Evolutionary conservation across 1,140 invertebrate species (phyloP).

Genomic region (Drosophila sechellia): DNA sequence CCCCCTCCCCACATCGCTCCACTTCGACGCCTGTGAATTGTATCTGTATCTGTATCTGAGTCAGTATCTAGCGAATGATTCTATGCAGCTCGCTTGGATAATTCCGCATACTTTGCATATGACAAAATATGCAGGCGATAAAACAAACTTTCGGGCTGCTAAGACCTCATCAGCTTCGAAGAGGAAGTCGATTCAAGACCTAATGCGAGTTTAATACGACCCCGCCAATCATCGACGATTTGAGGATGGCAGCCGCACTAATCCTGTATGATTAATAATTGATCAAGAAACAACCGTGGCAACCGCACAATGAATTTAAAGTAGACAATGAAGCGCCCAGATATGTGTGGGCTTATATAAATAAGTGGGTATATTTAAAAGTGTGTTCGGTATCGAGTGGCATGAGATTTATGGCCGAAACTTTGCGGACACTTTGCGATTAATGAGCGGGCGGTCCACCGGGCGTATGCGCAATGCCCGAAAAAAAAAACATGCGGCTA

Average conservation of each 20-base stretch:
- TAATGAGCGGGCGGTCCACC: slow-evolving; percentile 48
- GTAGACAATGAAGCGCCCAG: slow-evolving; percentile 6
- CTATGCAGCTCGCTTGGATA: slow-evolving; percentile 15
- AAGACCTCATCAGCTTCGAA: slow-evolving; percentile 11
- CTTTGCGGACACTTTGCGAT: slow-evolving; percentile 65
- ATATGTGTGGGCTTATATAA: slow-evolving; percentile 10
- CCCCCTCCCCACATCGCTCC: not conserved
- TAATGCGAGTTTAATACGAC: slow-evolving; percentile 60
- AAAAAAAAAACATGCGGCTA: slow-evolving; percentile 3
- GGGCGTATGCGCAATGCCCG: slow-evolving; percentile 50
- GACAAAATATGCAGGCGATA: slow-evolving; percentile 64
- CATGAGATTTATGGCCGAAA: slow-evolving; percentile 65
- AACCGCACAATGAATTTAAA: slow-evolving; percentile 28
- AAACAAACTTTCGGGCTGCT: slow-evolving; percentile 13
- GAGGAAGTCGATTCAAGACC: slow-evolving; percentile 3
- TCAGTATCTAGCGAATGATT: slow-evolving; percentile 7
- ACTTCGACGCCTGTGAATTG: slow-evolving; percentile 32
- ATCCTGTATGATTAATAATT: slow-evolving; percentile 70
- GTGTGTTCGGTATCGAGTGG: slow-evolving; percentile 34
- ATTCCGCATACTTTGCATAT: slow-evolving; percentile 45
- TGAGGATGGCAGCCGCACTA: slow-evolving; percentile 32
- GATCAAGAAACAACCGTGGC: slow-evolving; percentile 38
- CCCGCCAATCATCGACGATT: slow-evolving; percentile 34
- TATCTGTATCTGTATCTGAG: slow-evolving; percentile 4
- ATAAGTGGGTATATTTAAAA: slow-evolving; percentile 46